Base-by-base conservation (phyloP, 2,888 invertebrate genomes). In the Orchesella flavescens region DNA sequence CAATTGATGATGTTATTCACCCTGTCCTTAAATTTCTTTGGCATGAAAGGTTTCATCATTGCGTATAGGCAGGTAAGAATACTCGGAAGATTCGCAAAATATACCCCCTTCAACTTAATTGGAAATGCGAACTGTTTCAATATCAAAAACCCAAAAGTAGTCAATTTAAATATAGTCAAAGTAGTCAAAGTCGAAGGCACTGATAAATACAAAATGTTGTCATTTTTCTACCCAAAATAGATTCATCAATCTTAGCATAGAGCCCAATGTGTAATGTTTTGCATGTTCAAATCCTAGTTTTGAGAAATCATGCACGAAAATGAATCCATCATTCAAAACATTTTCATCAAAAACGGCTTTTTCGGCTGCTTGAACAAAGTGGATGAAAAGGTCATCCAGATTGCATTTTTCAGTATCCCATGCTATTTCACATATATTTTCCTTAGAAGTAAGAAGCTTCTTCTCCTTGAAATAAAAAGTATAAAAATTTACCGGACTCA, bases 11-110 rank as follows among this genome's bases (percentile, higher is more conserved):
- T n/a, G n/a, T n/a, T n/a, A 21, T 24, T 72, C 53, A 79, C 79
- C 43, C 79, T 19, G 12, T 79, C 79, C 17, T 79, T 71, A 7
- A 79, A 21, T 49, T 79, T 79, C 72, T 79, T 79, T 21, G 79
- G 79, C 21, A 72, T n/a, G 23, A 79, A 79, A 9, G 71, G 79
- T 57, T 72, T 79, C 21, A 71, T 72, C 0, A 79, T 19, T 34
- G 71, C 72, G 23, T 79, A 79, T 1, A 72, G 15, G 43, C 71
- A 71, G 23, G 53, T 79, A n/a, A 79, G 43, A 34, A 79, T 19
- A 17, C 61, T 63, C 0, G 79, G 79, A 4, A 72, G 71, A 43
- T 79, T 79, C 0, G 71, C 21, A 43, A 49, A 79, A 17, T 65
- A 72, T 2, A 79, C 53, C 3, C 63, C 49, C 34, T 79, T 79